phyloP scores from a whole-genome alignment of 2,888 invertebrate species.

The Galerucella pusilla region DNA sequence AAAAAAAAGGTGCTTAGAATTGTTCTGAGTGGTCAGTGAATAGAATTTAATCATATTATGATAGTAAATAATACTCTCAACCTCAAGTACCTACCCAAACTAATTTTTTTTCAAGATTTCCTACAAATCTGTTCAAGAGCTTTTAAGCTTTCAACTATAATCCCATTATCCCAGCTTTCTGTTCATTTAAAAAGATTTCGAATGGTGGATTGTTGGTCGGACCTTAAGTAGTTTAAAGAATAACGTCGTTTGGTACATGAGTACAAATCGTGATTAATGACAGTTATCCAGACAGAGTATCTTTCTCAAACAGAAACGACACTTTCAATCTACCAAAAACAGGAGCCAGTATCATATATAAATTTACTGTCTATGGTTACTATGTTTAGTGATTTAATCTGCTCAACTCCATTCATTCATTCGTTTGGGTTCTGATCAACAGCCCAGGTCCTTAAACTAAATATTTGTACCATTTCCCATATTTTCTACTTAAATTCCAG shows the following conservation, averaged over 20 bases:
- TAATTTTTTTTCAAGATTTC: neutral
- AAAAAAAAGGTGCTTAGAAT: neutral
- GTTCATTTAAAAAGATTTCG: slow-evolving; percentile 5
- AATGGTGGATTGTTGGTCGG: neutral
- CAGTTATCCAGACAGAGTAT: too few species aligned
- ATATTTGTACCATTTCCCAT: too few species aligned
- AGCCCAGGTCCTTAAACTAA: too few species aligned
- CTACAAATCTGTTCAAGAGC: slow-evolving; percentile 14
- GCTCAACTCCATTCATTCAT: too few species aligned
- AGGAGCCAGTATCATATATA: too few species aligned
- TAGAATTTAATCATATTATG: neutral
- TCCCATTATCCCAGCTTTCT: slow-evolving; percentile 6
- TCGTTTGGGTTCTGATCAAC: too few species aligned
- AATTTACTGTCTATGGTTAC: too few species aligned
- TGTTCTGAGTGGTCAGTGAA: slow-evolving; percentile 2
- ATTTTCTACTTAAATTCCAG: too few species aligned
- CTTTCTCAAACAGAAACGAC: too few species aligned
- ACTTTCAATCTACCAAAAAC: too few species aligned
- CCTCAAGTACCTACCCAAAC: neutral
- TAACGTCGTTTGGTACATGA: slow-evolving; percentile 10
- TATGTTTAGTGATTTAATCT: too few species aligned
- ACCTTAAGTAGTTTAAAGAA: neutral
- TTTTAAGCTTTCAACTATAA: slow-evolving; percentile 17
- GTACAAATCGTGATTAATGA: neutral
- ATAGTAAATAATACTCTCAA: slow-evolving; percentile 10